These are phyloP conservation scores for Brachyhypopomus gauderio DNA, from an alignment of 2,113 vertebrate species.

Conservation along the genomic window DNA sequence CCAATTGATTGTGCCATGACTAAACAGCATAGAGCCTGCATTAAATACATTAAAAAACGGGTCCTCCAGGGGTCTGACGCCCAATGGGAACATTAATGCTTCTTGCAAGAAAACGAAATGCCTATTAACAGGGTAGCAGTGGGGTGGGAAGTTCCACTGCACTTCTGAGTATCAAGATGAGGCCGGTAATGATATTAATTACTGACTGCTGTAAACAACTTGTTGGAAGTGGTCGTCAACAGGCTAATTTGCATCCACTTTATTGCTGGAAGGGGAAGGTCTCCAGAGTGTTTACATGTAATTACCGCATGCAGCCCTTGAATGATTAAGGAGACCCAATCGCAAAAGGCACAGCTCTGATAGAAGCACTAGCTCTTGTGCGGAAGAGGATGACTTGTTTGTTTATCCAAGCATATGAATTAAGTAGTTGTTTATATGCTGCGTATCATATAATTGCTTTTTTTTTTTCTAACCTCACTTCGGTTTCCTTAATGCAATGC, in stretches of 20 bases:
- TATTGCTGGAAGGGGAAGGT: conserved; percentile 5
- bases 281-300: not conserved
- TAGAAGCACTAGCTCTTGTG: not conserved
- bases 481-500: not conserved
- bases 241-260: conserved; percentile 28
- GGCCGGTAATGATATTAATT: conserved; percentile 34
- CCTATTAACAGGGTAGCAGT: conserved; percentile 13
- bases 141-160: not conserved
- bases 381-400: conserved; percentile 20
- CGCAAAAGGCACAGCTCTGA: not conserved
- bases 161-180: conserved; percentile 28
- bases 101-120: not conserved
- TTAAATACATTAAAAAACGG: conserved; percentile 33
- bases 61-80: conserved; percentile 24
- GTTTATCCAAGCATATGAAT: conserved; percentile 40
- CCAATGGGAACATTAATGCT: conserved; percentile 3
- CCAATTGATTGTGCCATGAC: conserved; percentile 28
- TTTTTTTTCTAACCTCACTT: conserved; percentile 3
- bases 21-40: conserved; percentile 39
- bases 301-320: conserved; percentile 14
- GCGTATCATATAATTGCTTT: conserved; percentile 27
- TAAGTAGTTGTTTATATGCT: conserved; percentile 26
- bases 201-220: conserved; percentile 32
- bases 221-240: conserved; percentile 4
- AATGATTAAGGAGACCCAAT: conserved; percentile 12